Evolutionary conservation across 2,113 vertebrate species (phyloP), one percentile per base, ranked within the genome.

Genomic region (Chitala chitala): DNA sequence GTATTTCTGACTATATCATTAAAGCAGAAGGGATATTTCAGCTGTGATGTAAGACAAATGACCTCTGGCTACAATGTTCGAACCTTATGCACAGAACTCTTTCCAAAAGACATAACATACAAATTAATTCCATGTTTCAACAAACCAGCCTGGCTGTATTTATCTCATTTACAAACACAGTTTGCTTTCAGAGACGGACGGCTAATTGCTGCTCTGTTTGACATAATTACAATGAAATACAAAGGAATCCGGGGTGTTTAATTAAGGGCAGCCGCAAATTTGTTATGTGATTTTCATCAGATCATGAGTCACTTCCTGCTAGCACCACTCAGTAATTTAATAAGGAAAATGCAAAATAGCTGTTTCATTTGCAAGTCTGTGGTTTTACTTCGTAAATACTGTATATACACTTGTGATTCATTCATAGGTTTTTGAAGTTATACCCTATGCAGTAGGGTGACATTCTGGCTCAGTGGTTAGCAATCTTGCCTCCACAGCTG

Each of bases 211-310:
- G 86, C 90, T 79, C 74, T 78, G 86, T 85, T 90, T 94, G 92
- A 91, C 91, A 92, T 89, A 88, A 87, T 91, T 89, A 90, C 85
- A 75, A 80, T 86, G 77, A 88, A 87, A 88, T 89, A 89, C 86
- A 87, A 84, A 87, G 84, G 90, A 87, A 89, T 80, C 88, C 85
- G 90, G 90, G 81, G 87, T 83, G 87, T 92, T 92, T 93, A 93
- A 94, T 93, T 92, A 93, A 91, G 90, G 89, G 87, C 85, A 87
- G 87, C 87, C 89, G 87, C 78, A 80, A 90, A 92, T 92, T 93
- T 92, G 90, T 85, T 78, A 71, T 82, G 63, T n/a, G 74, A 87
- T 86, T 82, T 84, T 79, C 77, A 79, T 55, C 53, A 59, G 56
- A 26, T n/a, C 24, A 59, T 9, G 83, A 75, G 56, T 75, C 85